Conservation (phyloP, 2,797 vertebrate species). For the Triplophysa yarkandensis region DNA sequence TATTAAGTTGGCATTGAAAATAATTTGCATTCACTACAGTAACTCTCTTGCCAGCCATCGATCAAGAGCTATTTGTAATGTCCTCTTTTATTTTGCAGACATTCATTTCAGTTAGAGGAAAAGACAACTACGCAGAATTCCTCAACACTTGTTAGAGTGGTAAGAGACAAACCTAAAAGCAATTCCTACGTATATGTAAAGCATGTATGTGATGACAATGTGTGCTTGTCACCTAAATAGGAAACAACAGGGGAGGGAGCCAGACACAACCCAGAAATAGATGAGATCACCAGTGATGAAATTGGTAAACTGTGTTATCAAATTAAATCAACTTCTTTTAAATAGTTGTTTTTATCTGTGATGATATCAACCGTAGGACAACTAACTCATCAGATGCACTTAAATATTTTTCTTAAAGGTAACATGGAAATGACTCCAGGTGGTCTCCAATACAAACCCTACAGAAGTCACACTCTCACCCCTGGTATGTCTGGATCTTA, state of each 20-base stretch:
- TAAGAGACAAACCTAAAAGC: constrained; percentile 52
- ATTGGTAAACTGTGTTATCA: constrained; percentile 56
- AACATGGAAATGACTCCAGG: neutral
- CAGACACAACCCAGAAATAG: constrained; percentile 60
- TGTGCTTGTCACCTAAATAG: constrained; percentile 55
- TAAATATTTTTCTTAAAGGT: constrained; percentile 24
- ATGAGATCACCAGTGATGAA: constrained; percentile 64
- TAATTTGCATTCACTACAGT: neutral
- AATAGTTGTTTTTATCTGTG: neutral
- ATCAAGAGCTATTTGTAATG: neutral
- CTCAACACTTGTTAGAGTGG: constrained; percentile 67
- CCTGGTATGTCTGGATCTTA: constrained; percentile 30
- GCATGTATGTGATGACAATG: neutral
- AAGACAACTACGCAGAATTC: constrained; percentile 1
- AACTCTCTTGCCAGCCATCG: neutral
- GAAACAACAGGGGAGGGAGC: constrained; percentile 60
- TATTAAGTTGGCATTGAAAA: constrained; percentile 12
- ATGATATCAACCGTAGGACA: constrained; percentile 26
- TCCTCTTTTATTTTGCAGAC: constrained; percentile 57
- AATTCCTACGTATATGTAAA: neutral
- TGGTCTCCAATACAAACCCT: neutral
- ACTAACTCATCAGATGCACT: constrained; percentile 12
- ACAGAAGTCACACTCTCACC: constrained; percentile 46
- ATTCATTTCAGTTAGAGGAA: constrained; percentile 61
- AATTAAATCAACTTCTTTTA: neutral